Base-by-base conservation (phyloP, 2,113 vertebrate species). In the Procavia capensis region DNA sequence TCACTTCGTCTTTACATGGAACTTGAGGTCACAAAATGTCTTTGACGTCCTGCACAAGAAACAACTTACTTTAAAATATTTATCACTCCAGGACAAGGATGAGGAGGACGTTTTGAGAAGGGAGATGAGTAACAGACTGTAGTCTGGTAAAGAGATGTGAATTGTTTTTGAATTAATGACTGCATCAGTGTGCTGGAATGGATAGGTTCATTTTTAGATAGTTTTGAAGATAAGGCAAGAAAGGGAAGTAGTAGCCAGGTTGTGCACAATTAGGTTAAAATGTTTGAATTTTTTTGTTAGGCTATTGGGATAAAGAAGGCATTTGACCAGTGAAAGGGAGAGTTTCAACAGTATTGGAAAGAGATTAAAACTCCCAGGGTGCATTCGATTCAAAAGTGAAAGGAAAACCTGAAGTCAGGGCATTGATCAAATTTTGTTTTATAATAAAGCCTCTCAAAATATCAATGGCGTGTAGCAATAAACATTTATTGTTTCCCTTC, bases 241-340 rank as follows among this genome's bases (percentile, higher is more conserved):
- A 86, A 96, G n/a, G 47, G 83, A 95, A 92, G 85, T 70, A 61
- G 22, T 45, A 29, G 3, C 34, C 43, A 61, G 8, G 14, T n/a
- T 81, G 27, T 90, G 79, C 96, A 90, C 0, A 9, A 79, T 85
- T 31, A 85, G 27, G 83, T 88, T 93, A 74, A 94, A 95, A 59
- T 0, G 1, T 85, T 72, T 94, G n/a, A 47, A 63, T 64, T 88
- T 96, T 96, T 95, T 96, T 41, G 74, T 92, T 78, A 88, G n/a
- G 63, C 86, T 25, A 68, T 19, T 92, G 74, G 54, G 61, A 93
- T 61, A 27, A 85, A 91, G 93, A 91, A 96, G 94, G 43, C 66
- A 91, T 74, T 82, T 90, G 31, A 88, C 7, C 34, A 68, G 24
- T 88, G 74, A 96, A 92, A 24, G 7, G 16, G 54, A 85, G 47